Percentiles rank a stretch among this genome's conserved stretches.
Conservation (phyloP, 2,888 invertebrate genomes). For the Cataglyphis altisquamis region DNA sequence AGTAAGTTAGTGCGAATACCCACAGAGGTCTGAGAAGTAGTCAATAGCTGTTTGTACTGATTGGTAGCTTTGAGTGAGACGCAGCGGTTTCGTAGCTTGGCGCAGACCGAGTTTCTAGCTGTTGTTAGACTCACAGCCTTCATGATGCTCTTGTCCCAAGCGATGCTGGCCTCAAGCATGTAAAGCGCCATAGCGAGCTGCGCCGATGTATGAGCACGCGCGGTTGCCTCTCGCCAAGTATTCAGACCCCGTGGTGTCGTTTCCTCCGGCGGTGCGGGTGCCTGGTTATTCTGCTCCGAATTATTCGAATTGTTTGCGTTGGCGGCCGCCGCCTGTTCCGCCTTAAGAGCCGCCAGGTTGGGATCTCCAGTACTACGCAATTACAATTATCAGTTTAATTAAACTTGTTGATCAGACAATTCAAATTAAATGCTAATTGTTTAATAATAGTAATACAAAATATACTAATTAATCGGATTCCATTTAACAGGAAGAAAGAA, state of each 20-base stretch:
- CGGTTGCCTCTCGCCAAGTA: slow-evolving; percentile 96
- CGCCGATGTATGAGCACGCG: slow-evolving; percentile 94
- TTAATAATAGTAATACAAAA: not conserved
- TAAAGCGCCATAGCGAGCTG: slow-evolving; percentile 96
- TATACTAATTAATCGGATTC: not conserved
- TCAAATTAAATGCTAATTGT: slow-evolving; percentile 4
- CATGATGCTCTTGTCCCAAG: slow-evolving; percentile 99
- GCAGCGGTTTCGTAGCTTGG: slow-evolving; percentile 85
- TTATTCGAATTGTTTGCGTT: slow-evolving; percentile 79
- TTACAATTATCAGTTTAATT: not conserved
- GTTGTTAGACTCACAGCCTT: slow-evolving; percentile 95
- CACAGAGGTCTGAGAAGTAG: slow-evolving; percentile 85
- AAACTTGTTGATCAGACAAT: not conserved
- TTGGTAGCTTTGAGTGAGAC: slow-evolving; percentile 85
- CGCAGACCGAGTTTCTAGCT: slow-evolving; percentile 85
- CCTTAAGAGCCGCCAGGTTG: slow-evolving; percentile 88
- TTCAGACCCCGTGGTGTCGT: slow-evolving; percentile 92
- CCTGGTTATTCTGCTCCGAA: slow-evolving; percentile 84
- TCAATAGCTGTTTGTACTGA: slow-evolving; percentile 85
- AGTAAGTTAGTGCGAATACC: slow-evolving; percentile 86
- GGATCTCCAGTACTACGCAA: slow-evolving; percentile 88
- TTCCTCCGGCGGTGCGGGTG: slow-evolving; percentile 85
- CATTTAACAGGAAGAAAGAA: not conserved
- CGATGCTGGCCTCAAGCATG: slow-evolving; percentile 96
- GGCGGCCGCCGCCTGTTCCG: slow-evolving; percentile 84